Evolutionary conservation across 92 coral and sea anemone genomes (phyloP), one percentile per base, ranked within the genome.

Genomic region (Porites divaricata): DNA sequence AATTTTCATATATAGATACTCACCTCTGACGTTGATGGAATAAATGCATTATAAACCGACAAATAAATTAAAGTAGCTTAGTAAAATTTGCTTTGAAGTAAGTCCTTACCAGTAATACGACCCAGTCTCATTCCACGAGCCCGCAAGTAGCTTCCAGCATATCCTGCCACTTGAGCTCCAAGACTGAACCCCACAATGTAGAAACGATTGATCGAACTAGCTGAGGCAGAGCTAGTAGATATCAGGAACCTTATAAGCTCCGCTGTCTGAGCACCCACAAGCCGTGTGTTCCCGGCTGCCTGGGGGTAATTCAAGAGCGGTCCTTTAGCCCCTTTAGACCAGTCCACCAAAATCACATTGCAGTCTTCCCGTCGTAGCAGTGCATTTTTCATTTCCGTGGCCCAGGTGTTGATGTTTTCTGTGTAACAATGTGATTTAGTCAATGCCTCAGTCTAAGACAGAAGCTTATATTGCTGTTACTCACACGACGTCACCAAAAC

Each of bases 221-320:
- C 58, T 8, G 84, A 25, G 61, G 65, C 80, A 9, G 84, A 66
- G 13, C 89, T 80, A 72, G 63, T 85, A 10, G 86, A 57, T 58
- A 72, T 89, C 49, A 92, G 75, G 51, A 91, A 81, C 89, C 80
- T 83, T n/a, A n/a, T n/a, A n/a, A n/a, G n/a, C n/a, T n/a, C n/a
- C n/a, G n/a, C n/a, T n/a, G n/a, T n/a, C n/a, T 94, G 88, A 59
- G 89, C 90, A 70, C 96, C 92, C 59, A 93, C 92, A 6, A 93
- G 88, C n/a, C 92, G 93, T 45, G 90, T 85, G 79, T 93, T 93
- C 25, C 88, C 96, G 48, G 86, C 89, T 22, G 93, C 88, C 77
- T 83, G 91, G n/a, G n/a, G n/a, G n/a, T n/a, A n/a, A n/a, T n/a
- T n/a, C 14, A 61, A 66, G 78, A 83, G 83, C 1, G 78, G 63